A percentile compares a stretch with the other conserved stretches of the same genome.
Evolutionary conservation across 2,113 vertebrate species (phyloP).

Genomic region (Sardina pilchardus): DNA sequence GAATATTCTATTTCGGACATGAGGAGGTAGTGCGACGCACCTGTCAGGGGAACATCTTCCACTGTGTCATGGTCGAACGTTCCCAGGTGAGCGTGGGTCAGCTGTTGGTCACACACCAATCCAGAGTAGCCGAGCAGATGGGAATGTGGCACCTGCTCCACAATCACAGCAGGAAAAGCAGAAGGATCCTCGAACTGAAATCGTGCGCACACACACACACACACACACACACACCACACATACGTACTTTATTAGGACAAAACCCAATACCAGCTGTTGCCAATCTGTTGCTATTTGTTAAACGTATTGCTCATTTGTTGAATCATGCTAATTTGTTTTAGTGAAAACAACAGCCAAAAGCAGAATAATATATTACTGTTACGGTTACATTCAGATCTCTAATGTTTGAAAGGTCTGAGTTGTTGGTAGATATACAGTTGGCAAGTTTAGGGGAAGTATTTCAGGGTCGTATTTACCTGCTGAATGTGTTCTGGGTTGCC

Average conservation of each 20-base stretch:
- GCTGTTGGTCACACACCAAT: slow-evolving; percentile 79
- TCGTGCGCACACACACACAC: neutral
- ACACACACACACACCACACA: slow-evolving; percentile 4
- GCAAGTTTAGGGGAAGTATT: neutral
- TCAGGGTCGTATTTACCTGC: slow-evolving; percentile 18
- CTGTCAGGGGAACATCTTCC: slow-evolving; percentile 29
- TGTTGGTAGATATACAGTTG: neutral
- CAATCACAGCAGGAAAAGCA: slow-evolving; percentile 89
- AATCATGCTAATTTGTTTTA: neutral
- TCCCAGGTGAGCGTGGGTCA: slow-evolving; percentile 53
- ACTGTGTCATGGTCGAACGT: slow-evolving; percentile 51
- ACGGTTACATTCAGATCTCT: neutral
- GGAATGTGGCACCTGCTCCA: slow-evolving; percentile 87
- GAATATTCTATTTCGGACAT: neutral
- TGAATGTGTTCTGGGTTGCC: slow-evolving; percentile 87
- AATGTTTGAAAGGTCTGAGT: neutral
- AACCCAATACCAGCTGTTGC: neutral
- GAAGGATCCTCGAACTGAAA: slow-evolving; percentile 79
- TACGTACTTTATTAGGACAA: neutral
- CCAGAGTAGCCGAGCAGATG: slow-evolving; percentile 86
- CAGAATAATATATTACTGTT: neutral
- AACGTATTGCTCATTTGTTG: neutral
- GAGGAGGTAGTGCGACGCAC: slow-evolving; percentile 17
- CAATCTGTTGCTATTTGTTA: neutral
- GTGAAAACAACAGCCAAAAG: neutral